phyloP scores from a whole-genome alignment of 2,888 invertebrate genomes.

The Nomada ferruginata region DNA sequence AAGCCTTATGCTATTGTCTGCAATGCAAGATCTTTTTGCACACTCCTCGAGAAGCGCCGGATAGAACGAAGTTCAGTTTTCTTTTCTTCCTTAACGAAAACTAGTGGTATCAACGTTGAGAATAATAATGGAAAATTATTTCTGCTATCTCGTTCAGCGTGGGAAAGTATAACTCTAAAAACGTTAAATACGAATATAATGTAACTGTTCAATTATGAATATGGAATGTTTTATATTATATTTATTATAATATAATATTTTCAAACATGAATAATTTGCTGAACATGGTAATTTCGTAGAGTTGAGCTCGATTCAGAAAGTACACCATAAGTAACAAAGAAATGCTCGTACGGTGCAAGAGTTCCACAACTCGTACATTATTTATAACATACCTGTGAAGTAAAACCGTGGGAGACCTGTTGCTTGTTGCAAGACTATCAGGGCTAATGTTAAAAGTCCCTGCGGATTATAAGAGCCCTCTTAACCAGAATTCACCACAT shows the following conservation, averaged over 20 bases:
- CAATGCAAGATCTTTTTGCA: conserved; percentile 21
- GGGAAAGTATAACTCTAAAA: no score
- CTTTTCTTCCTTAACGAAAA: neutral
- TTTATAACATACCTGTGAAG: conserved; percentile 50
- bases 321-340: conserved; percentile 1
- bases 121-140: neutral
- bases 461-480: neutral
- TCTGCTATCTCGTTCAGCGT: no score
- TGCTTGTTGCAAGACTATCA: conserved; percentile 58
- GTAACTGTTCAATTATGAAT: no score
- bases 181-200: no score
- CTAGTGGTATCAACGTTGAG: neutral
- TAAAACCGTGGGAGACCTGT: conserved; percentile 57
- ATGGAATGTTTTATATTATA: neutral
- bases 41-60: neutral
- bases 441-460: conserved; percentile 43
- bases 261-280: neutral
- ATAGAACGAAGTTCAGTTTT: neutral
- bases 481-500: conserved; percentile 23
- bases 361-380: conserved; percentile 49
- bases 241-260: no score
- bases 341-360: neutral
- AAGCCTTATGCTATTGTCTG: conserved; percentile 29
- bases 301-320: neutral
- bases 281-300: neutral